These are phyloP conservation scores for Scaptomyza flava DNA, from an alignment of 2,888 invertebrate species.

Conservation along the genomic window DNA sequence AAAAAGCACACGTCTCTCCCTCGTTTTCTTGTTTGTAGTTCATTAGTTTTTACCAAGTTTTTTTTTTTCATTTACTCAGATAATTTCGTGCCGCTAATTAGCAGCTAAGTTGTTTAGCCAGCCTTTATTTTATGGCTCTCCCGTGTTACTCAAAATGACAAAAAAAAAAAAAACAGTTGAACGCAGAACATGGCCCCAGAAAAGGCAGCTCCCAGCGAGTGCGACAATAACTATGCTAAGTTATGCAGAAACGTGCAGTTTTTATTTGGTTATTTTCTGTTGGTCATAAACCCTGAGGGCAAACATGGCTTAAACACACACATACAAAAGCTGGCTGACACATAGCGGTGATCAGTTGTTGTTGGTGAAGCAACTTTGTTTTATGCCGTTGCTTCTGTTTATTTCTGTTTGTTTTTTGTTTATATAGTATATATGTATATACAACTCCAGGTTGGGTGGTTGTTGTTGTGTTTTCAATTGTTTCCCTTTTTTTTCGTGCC, in stretches of 20 bases:
- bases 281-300: slow-evolving; percentile 55
- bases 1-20: not conserved
- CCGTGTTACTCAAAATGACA: slow-evolving; percentile 4
- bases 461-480: slow-evolving; percentile 41
- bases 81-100: slow-evolving; percentile 59
- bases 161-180: not conserved
- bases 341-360: slow-evolving; percentile 52
- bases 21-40: not conserved
- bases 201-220: slow-evolving; percentile 5
- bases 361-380: slow-evolving; percentile 17
- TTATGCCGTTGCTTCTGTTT: slow-evolving; percentile 7
- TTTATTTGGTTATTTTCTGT: slow-evolving; percentile 44
- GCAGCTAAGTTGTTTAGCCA: slow-evolving; percentile 35
- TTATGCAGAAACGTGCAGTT: slow-evolving; percentile 67
- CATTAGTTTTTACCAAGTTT: slow-evolving; percentile 10
- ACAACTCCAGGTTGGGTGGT: slow-evolving; percentile 26
- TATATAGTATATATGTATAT: slow-evolving; percentile 1
- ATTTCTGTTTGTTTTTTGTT: no score
- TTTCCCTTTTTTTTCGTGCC: slow-evolving; percentile 53
- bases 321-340: slow-evolving; percentile 40
- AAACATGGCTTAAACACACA: slow-evolving; percentile 31
- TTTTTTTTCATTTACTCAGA: slow-evolving; percentile 31
- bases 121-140: slow-evolving; percentile 37
- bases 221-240: slow-evolving; percentile 44
- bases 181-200: slow-evolving; percentile 24